Base-by-base conservation (phyloP, 2,113 vertebrate species). In the Pangasianodon gigas region DNA sequence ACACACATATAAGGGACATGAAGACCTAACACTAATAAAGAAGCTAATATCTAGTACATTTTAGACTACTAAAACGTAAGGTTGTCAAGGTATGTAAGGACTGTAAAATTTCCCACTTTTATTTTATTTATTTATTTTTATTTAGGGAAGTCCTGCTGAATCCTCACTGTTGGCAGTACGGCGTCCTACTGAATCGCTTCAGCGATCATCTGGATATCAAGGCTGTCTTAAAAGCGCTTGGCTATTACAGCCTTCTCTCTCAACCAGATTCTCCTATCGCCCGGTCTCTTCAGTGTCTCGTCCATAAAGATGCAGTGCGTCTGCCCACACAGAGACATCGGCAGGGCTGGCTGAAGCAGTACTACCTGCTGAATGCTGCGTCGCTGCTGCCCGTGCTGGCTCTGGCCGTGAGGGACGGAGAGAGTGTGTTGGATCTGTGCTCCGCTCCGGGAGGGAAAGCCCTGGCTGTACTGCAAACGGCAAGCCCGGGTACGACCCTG, bases 361-460 rank as follows among this genome's bases (percentile, higher is more conserved):
- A 97, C 93, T 99, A 97, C 77, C 96, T 99, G 52, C 95, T 99
- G 75, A 99, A 99, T 10, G 97, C 98, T 26, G 97, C 98, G 26
- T 99, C 98, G 0, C 89, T 99, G 91, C 95, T 99, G 32, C 97
- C 98, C 0, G 97, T 98, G 58, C 91, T 99, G 94, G 97, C 98
- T 5, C 92, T 99, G 75, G 96, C 96, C 80, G 92, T 97, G 87
- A 91, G 81, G 87, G 95, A 97, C 89, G 97, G 97, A 9, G 97
- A 99, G 21, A 93, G 91, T 0, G 94, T 98, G 94, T 93, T 99
- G 95, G 98, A 99, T 94, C 93, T 99, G 91, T 99, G 98, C 93
- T 97, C 98, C 79, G 98, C 98, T 11, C 98, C 98, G 5, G 98
- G 98, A 46, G 98, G 98, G 2, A 99, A 99, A 96, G 96, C 97